Evolutionary conservation across 2,797 vertebrate genomes (phyloP).

Genomic region (Hemitrygon akajei): DNA sequence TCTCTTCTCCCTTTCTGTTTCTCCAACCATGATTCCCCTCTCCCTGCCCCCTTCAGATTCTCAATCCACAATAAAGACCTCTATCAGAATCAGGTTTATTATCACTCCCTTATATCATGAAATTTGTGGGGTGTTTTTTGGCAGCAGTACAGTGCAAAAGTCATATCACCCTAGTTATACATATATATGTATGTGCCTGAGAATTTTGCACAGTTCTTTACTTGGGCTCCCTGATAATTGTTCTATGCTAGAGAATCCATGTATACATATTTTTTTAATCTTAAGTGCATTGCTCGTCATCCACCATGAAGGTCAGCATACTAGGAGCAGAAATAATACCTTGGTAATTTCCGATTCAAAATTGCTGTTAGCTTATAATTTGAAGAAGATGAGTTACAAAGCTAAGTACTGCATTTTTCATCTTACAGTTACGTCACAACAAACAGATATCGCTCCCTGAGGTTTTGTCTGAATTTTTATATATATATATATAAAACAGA

Average conservation of each 20-base stretch:
- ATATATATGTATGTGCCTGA: too few relatives aligned
- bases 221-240: background rate
- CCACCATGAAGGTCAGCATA: background rate
- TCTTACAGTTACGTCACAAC: background rate
- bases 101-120: too few relatives aligned
- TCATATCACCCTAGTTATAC: too few relatives aligned
- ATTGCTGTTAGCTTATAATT: background rate
- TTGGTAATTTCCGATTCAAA: background rate
- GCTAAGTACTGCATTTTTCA: background rate
- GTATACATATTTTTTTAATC: background rate
- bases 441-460: background rate
- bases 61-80: too few relatives aligned
- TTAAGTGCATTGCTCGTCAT: background rate
- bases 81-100: too few relatives aligned
- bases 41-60: too few relatives aligned
- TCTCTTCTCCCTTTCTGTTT: too few relatives aligned
- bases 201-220: background rate
- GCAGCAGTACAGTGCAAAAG: too few relatives aligned
- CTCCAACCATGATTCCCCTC: too few relatives aligned
- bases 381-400: background rate
- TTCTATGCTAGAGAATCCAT: background rate
- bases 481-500: too few relatives aligned
- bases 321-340: background rate
- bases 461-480: background rate
- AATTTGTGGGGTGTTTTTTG: too few relatives aligned